phyloP scores from a whole-genome alignment of 2,113 vertebrate species.

The Microcebus griseorufus region DNA sequence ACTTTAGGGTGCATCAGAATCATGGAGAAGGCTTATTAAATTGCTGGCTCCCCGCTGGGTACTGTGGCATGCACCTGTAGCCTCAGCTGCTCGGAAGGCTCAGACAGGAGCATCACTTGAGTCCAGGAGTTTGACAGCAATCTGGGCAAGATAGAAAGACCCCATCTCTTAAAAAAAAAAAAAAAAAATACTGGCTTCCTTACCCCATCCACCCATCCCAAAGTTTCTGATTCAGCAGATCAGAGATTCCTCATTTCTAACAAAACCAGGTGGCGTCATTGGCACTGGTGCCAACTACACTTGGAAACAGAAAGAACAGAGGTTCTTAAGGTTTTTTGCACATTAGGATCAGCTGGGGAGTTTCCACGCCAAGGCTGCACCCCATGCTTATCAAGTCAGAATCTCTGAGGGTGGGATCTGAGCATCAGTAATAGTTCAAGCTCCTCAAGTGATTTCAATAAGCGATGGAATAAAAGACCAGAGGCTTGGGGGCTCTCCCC shows the following conservation, averaged over 20 bases:
- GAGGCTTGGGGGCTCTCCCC: not conserved
- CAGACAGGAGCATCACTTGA: too few species aligned
- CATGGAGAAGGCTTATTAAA: not conserved
- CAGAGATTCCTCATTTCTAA: not conserved
- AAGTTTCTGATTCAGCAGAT: not conserved
- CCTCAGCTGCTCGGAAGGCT: too few species aligned
- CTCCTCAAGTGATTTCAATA: not conserved
- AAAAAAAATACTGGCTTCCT: too few species aligned
- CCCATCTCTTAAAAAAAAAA: too few species aligned
- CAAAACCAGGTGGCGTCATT: not conserved
- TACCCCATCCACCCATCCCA: too few species aligned
- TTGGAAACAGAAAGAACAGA: not conserved
- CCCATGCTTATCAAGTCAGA: not conserved
- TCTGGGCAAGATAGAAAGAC: too few species aligned
- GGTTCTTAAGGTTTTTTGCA: not conserved
- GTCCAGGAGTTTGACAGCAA: too few species aligned
- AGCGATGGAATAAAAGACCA: not conserved
- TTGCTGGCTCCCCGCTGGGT: too few species aligned
- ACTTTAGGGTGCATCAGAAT: not conserved
- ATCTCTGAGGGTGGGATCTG: not conserved
- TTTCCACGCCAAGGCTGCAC: not conserved
- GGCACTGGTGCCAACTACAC: fast-evolving
- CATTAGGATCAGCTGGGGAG: not conserved
- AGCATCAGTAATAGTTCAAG: not conserved
- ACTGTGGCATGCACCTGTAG: too few species aligned